Percentiles rank a stretch among this genome's conserved stretches.
Evolutionary conservation across 2,797 vertebrate genomes (phyloP).

Genomic region (Arnoldichthys spilopterus): DNA sequence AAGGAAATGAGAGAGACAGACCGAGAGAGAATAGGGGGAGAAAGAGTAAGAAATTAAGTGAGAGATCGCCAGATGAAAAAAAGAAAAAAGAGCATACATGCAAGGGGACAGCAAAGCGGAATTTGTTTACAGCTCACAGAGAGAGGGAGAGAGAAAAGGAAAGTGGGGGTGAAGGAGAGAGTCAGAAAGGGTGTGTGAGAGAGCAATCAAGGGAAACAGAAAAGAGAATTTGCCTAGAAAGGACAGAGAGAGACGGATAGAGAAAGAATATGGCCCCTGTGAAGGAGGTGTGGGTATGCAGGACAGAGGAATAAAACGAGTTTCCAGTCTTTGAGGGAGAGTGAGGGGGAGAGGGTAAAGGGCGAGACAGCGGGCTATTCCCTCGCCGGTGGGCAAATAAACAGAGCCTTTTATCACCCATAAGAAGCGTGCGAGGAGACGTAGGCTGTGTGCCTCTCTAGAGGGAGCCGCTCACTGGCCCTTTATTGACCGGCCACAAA

Average conservation of each 20-base stretch:
- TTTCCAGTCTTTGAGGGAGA: slow-evolving; percentile 49
- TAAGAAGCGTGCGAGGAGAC: slow-evolving; percentile 57
- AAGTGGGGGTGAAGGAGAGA: neutral
- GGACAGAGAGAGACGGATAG: slow-evolving; percentile 42
- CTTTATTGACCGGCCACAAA: slow-evolving; percentile 59
- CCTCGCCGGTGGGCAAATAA: slow-evolving; percentile 55
- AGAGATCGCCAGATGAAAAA: slow-evolving; percentile 19
- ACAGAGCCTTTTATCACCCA: slow-evolving; percentile 61
- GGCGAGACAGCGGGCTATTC: slow-evolving; percentile 60
- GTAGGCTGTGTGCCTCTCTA: slow-evolving; percentile 55
- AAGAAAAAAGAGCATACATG: neutral
- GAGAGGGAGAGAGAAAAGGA: slow-evolving; percentile 20
- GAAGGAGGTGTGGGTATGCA: slow-evolving; percentile 59
- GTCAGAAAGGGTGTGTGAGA: slow-evolving; percentile 24
- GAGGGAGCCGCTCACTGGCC: slow-evolving; percentile 50
- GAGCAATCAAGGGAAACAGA: neutral
- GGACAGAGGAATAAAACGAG: slow-evolving; percentile 55
- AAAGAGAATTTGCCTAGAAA: slow-evolving; percentile 48
- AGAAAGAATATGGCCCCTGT: slow-evolving; percentile 62
- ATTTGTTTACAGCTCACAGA: neutral
- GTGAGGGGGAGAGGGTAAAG: slow-evolving; percentile 33
- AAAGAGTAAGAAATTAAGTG: too few species aligned
- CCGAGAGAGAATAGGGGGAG: too few species aligned
- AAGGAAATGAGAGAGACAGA: neutral
- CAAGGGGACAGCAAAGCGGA: neutral